A percentile compares a stretch with the other conserved stretches of the same genome.
Conservation (phyloP, 2,888 invertebrate genomes). For the Mythimna pallens region DNA sequence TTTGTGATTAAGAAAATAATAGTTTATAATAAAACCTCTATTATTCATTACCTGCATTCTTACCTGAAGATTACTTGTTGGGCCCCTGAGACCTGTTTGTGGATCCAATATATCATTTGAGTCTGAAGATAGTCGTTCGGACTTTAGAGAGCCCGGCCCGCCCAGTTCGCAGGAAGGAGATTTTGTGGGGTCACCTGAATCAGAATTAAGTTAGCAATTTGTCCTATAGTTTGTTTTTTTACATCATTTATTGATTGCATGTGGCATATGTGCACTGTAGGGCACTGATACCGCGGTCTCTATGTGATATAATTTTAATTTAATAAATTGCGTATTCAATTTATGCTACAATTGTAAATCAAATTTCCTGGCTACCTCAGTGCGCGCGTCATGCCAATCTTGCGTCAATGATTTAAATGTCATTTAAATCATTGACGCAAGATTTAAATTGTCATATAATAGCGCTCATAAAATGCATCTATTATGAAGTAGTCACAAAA, state of each 20-base stretch:
- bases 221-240: background rate
- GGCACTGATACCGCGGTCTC: background rate
- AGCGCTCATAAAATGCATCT: no score
- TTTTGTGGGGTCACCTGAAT: slow-evolving; percentile 88
- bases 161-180: slow-evolving; percentile 88
- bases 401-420: no score
- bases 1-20: background rate
- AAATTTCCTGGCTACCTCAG: background rate
- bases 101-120: slow-evolving; percentile 89
- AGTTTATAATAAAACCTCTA: slow-evolving; percentile 33
- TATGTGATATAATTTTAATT: no score
- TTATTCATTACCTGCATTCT: slow-evolving; percentile 51
- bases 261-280: background rate
- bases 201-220: background rate
- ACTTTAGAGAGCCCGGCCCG: slow-evolving; percentile 88
- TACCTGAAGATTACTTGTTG: slow-evolving; percentile 85
- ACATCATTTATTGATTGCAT: background rate
- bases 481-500: no score
- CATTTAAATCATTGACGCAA: background rate
- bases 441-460: background rate
- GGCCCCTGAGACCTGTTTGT: slow-evolving; percentile 87
- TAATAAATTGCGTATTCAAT: no score
- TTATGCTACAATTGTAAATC: no score
- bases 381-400: no score
- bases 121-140: slow-evolving; percentile 88